Evolutionary conservation across 2,113 vertebrate genomes (phyloP), one percentile per base, ranked within the genome.

Genomic region (Thermophis baileyi): DNA sequence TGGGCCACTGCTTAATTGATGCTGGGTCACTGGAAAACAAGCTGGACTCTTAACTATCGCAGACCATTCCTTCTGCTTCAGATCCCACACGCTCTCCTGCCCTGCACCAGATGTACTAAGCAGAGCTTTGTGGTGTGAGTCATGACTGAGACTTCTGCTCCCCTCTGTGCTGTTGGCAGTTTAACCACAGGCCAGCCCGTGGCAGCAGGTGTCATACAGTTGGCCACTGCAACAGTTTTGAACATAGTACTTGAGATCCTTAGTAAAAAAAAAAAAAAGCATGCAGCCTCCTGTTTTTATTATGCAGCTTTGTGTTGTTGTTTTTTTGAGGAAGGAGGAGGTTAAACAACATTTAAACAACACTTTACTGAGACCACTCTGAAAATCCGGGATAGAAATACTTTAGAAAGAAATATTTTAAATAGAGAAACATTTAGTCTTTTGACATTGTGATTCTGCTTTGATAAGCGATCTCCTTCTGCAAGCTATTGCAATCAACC

Each of bases 181-280:
- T 95, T 94, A 95, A 93, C 94, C 94, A 93, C 93, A 94, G 44
- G 54, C 18, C 93, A 94, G 92, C 46, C 44, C 46, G 25, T 87
- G 90, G 50, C 69, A 86, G 85, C 94, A 96, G 90, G 87, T 95
- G 91, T 69, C 92, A 44, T 54, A 87, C 47, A 89, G 85, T 89
- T 11, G 25, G 53, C 35, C 60, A n/a, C 50, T 92, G 20, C 49
- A 46, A 49, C 81, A 51, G 74, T 90, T 92, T 91, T 63, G 55
- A 92, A 93, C 40, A 1, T 30, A 69, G 25, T 74, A 57, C 20
- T 55, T 53, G 27, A 12, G 91, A 47, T 74, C 40, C 24, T 51
- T 53, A 74, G 49, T 40, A n/a, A 54, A 85, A 60, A 27, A 53
- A 54, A 51, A 53, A 57, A 25, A 40, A 51, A n/a, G 89, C 40